These are phyloP conservation scores for Scomber scombrus DNA, from an alignment of 2,113 vertebrate genomes.

Conservation along the genomic window DNA sequence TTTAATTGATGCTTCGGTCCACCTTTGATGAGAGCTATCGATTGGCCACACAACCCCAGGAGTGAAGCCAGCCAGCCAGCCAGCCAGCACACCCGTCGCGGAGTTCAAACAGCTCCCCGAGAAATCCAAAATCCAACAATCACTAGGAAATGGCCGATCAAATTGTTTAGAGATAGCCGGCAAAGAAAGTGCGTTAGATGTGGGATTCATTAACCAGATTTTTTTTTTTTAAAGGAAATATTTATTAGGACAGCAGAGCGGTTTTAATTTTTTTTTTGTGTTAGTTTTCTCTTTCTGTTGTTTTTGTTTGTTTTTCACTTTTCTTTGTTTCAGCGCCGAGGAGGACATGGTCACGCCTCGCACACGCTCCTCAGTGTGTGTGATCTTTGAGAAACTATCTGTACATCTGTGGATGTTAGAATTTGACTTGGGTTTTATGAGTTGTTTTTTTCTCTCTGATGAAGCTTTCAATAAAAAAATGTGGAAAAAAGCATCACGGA, in stretches of 20 bases:
- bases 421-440: slow-evolving; percentile 93
- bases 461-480: slow-evolving; percentile 99
- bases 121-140: slow-evolving; percentile 59
- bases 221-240: slow-evolving; percentile 69
- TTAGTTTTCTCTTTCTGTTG: slow-evolving; percentile 58
- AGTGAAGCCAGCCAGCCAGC: slow-evolving; percentile 52
- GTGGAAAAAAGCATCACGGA: slow-evolving; percentile 72
- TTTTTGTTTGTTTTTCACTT: slow-evolving; percentile 54
- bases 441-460: slow-evolving; percentile 90
- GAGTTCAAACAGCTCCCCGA: slow-evolving; percentile 65
- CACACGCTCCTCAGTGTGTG: slow-evolving; percentile 77
- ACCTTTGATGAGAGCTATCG: slow-evolving; percentile 77
- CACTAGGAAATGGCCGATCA: slow-evolving; percentile 71
- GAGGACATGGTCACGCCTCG: slow-evolving; percentile 76
- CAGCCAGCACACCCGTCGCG: slow-evolving; percentile 33
- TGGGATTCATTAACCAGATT: slow-evolving; percentile 50
- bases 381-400: slow-evolving; percentile 84
- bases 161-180: slow-evolving; percentile 71
- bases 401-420: slow-evolving; percentile 98
- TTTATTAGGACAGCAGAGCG: slow-evolving; percentile 88
- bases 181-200: slow-evolving; percentile 77
- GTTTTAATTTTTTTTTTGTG: slow-evolving; percentile 74
- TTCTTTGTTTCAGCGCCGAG: slow-evolving; percentile 71
- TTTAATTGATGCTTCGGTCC: slow-evolving; percentile 80
- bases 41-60: slow-evolving; percentile 74